phyloP scores from a whole-genome alignment of 1,140 invertebrate species.

The Atta texana region DNA sequence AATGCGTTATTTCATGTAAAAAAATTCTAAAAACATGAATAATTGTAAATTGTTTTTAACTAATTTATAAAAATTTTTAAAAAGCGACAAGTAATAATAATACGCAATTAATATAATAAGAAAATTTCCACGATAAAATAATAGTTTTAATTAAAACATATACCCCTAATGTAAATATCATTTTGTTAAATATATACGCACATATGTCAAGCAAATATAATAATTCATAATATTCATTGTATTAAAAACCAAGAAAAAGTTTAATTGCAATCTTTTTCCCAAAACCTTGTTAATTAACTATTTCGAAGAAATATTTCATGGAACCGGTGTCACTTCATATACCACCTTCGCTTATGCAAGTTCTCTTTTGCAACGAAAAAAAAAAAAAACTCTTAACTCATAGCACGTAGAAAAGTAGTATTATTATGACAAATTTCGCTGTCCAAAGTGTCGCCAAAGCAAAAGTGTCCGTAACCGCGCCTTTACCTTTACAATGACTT shows the following conservation, averaged over 20 bases:
- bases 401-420: constrained; percentile 41
- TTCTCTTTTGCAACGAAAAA: neutral
- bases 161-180: neutral
- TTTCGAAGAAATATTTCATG: neutral
- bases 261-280: neutral
- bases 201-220: neutral
- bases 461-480: constrained; percentile 37
- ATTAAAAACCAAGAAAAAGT: neutral
- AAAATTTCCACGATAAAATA: neutral
- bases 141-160: neutral
- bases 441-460: constrained; percentile 51
- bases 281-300: constrained; percentile 17
- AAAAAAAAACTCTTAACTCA: constrained; percentile 14
- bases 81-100: neutral
- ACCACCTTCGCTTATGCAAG: neutral
- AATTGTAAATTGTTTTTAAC: neutral
- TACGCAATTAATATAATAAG: neutral
- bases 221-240: constrained; percentile 2
- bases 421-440: constrained; percentile 54
- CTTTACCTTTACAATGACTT: constrained; percentile 10
- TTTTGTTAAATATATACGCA: neutral
- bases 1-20: constrained; percentile 12
- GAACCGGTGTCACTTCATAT: neutral
- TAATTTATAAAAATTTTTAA: neutral
- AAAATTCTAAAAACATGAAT: neutral